Evolutionary conservation across 2,113 vertebrate genomes (phyloP).

Genomic region (Panurus biarmicus): DNA sequence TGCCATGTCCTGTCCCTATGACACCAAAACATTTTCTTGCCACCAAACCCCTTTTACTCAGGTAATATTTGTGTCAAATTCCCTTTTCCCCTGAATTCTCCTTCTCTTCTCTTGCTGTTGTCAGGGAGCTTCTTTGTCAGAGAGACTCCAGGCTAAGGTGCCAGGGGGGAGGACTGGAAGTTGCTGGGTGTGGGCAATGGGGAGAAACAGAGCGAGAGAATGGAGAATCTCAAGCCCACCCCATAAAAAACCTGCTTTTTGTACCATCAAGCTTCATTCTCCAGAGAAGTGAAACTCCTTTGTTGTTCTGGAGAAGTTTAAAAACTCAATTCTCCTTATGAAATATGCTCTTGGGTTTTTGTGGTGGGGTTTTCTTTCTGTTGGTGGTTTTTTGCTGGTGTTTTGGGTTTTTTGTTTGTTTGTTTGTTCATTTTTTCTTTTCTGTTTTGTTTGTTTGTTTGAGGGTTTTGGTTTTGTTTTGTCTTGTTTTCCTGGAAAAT

Average conservation of each 20-base stretch:
- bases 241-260: background rate
- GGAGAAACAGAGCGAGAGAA: background rate
- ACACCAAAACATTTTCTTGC: background rate
- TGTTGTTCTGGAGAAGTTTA: background rate
- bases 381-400: too few relatives aligned
- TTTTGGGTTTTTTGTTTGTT: background rate
- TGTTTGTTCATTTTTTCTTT: background rate
- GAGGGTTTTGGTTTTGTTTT: background rate
- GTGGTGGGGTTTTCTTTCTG: too few relatives aligned
- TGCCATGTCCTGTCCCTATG: background rate
- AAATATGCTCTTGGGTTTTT: background rate
- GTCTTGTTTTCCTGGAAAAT: background rate
- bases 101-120: background rate
- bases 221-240: background rate
- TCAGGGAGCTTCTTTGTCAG: background rate
- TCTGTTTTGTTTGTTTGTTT: background rate
- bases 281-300: background rate
- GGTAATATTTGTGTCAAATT: background rate
- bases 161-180: background rate
- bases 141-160: background rate
- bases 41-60: background rate
- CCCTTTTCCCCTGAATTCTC: background rate
- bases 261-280: background rate
- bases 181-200: rapidly evolving
- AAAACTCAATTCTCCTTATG: background rate